phyloP scores from a whole-genome alignment of 2,113 vertebrate species.

The Lepus timidus region DNA sequence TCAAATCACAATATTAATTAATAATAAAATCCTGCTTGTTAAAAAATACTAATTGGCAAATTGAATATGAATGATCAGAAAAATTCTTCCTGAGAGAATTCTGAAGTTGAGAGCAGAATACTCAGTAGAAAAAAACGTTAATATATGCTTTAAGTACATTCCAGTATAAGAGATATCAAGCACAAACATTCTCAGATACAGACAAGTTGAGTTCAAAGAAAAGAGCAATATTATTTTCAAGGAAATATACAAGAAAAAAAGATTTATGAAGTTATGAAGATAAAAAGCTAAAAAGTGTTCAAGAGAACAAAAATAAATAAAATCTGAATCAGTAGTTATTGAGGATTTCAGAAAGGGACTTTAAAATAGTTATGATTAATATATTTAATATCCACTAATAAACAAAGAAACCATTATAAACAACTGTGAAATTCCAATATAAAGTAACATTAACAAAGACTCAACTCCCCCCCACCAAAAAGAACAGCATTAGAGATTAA shows the following conservation, averaged over 20 bases:
- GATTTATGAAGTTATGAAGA: not conserved
- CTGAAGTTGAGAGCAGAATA: not conserved
- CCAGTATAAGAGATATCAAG: not conserved
- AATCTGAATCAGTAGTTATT: not conserved
- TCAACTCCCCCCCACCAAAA: not conserved
- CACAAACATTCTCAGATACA: not conserved
- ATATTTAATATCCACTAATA: not conserved
- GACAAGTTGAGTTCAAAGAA: not conserved
- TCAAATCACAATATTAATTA: not conserved
- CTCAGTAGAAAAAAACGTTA: not conserved
- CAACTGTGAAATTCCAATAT: not conserved
- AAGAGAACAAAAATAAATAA: not conserved
- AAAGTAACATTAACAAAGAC: not conserved
- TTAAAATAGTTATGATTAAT: too few relatives aligned
- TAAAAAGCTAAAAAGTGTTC: not conserved
- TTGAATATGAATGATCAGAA: not conserved
- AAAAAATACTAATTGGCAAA: not conserved
- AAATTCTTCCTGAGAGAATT: not conserved
- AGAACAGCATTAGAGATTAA: not conserved
- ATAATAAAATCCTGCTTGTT: not conserved
- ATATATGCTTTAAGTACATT: not conserved
- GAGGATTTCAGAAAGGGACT: too few relatives aligned
- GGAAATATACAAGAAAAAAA: not conserved
- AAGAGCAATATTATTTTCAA: not conserved
- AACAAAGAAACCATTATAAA: not conserved